phyloP scores from a whole-genome alignment of 23 tunicate species.

The Diplosoma virens region DNA sequence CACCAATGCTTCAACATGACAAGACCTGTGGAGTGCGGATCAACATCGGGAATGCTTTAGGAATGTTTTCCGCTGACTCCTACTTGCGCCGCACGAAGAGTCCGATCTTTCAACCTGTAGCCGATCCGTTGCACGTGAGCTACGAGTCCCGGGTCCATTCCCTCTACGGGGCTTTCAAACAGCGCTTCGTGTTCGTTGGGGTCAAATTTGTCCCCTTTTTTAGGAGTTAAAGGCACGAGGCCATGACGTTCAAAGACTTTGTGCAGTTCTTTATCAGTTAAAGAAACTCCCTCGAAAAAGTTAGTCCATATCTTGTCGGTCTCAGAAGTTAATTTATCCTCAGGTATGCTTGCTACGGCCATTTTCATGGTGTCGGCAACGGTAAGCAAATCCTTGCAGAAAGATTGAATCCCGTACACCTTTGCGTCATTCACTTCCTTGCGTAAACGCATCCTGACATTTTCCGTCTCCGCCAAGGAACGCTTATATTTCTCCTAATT shows the following conservation, averaged over 20 bases:
- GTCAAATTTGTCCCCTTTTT: slow-evolving; percentile 83
- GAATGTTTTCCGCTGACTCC: slow-evolving; percentile 50
- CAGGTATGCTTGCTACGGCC: slow-evolving; percentile 67
- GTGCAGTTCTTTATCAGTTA: slow-evolving; percentile 78
- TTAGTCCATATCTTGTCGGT: slow-evolving; percentile 48
- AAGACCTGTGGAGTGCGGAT: no score
- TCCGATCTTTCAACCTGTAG: slow-evolving; percentile 71
- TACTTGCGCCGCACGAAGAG: slow-evolving; percentile 83
- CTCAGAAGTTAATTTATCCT: slow-evolving; percentile 22
- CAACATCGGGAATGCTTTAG: no score
- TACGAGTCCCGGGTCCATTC: slow-evolving; percentile 54
- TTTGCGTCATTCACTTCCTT: slow-evolving; percentile 76
- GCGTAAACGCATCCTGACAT: slow-evolving; percentile 69
- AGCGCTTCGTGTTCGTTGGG: slow-evolving; percentile 89
- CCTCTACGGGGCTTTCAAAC: slow-evolving; percentile 67
- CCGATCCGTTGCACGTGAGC: slow-evolving; percentile 79
- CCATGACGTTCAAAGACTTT: slow-evolving; percentile 87
- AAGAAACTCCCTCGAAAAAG: slow-evolving; percentile 72
- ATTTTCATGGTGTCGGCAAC: slow-evolving; percentile 77
- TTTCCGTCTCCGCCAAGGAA: slow-evolving; percentile 89
- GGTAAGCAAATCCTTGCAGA: slow-evolving; percentile 87
- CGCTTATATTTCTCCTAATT: slow-evolving; percentile 78
- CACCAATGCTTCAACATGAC: no score
- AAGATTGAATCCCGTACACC: slow-evolving; percentile 71
- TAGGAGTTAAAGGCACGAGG: slow-evolving; percentile 34